Base-by-base conservation (phyloP, 2,797 vertebrate species). In the Percopsis omiscomaycus region DNA sequence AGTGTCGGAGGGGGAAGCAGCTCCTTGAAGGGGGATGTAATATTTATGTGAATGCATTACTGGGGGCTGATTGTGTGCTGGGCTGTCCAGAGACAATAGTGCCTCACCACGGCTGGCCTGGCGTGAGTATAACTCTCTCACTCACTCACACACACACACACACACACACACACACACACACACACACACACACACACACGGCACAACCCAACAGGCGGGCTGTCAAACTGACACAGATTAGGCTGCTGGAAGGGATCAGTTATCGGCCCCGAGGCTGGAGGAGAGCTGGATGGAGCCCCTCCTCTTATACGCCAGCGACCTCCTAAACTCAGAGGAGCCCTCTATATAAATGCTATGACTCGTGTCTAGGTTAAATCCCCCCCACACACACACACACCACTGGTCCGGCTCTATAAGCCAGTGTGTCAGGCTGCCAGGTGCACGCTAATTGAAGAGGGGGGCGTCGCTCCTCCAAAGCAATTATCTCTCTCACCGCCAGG, bases 401-500 rank as follows among this genome's bases (percentile, higher is more conserved):
- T 37, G 27, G 69, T 64, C 57, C 61, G 28, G 59, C 68, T 74
- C 55, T 46, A 29, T 73, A 73, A 59, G 55, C 49, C 69, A 64
- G 32, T 1, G 11, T 48, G 52, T 15, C 15, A 78, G 73, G 78
- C 77, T 80, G 78, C 57, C 90, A 90, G 85, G 83, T 81, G 79
- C 81, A 71, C 64, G 65, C 80, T 89, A 89, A 91, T 86, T 88
- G 81, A 89, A 87, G 79, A 64, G 78, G 73, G 77, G 67, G 83
- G 81, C 83, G 77, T 73, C 30, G 66, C 80, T 86, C 77, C 80
- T 88, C 85, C 81, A 77, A 89, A 91, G 87, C 82, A 91, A 92
- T 90, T 90, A 91, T 81, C 80, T 63, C 32, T 77, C 80, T 89
- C 80, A 86, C 84, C 22, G 22, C 55, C 73, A 81, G 77, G 69